Conservation (phyloP, 2,797 vertebrate species). For the Eulemur coronatus region DNA sequence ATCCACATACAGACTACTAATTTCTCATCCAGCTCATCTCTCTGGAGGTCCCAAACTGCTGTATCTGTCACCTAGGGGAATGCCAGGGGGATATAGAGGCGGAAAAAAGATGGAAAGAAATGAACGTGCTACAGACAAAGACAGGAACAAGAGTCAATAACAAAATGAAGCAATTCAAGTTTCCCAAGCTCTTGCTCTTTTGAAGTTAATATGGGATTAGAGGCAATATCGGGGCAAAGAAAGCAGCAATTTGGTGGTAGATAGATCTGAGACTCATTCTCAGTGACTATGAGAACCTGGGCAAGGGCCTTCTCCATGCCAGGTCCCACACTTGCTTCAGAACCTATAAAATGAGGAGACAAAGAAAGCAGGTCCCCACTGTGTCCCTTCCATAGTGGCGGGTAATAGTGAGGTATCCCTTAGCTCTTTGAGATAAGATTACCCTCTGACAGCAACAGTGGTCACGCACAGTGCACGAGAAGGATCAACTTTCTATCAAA, state of each 20-base stretch:
- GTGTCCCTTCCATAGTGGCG: background rate
- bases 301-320: background rate
- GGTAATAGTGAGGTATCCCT: background rate
- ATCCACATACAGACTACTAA: background rate
- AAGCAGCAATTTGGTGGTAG: background rate
- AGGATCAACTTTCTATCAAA: background rate
- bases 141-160: background rate
- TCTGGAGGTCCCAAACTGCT: background rate
- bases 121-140: background rate
- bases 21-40: background rate
- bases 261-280: background rate
- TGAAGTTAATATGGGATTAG: background rate
- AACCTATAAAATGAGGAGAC: background rate
- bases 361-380: background rate
- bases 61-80: background rate
- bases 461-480: background rate
- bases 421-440: background rate
- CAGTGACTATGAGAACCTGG: background rate
- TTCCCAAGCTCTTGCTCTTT: background rate
- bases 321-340: background rate
- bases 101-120: background rate
- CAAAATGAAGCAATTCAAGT: background rate
- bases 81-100: background rate
- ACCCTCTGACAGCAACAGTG: background rate
- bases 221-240: background rate